These are phyloP conservation scores for Ispidina lecontei DNA, from an alignment of 2,797 vertebrate genomes.

Conservation along the genomic window DNA sequence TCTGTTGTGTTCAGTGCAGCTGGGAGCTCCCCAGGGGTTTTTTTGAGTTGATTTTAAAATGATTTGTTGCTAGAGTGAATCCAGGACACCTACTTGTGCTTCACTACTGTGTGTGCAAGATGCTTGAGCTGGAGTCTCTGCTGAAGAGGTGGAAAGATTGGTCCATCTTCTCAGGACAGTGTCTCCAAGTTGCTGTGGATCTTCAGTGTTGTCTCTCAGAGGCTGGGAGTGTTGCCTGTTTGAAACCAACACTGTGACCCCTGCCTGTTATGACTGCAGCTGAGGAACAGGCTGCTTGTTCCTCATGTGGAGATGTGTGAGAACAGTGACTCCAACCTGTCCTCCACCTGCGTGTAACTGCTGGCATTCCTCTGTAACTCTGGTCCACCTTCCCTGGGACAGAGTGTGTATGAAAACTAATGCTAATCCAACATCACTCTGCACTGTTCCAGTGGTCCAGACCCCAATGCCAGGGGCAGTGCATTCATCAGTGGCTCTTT, in stretches of 20 bases:
- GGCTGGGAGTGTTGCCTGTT: background rate
- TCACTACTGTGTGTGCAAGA: background rate
- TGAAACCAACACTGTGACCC: background rate
- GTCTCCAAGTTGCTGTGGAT: background rate
- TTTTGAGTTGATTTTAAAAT: conserved; percentile 2
- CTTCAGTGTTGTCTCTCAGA: fast-evolving
- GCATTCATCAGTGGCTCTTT: background rate
- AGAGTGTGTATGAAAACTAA: background rate
- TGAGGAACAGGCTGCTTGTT: background rate
- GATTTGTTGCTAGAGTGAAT: background rate
- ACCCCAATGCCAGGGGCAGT: fast-evolving
- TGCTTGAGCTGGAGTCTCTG: background rate
- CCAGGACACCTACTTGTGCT: background rate
- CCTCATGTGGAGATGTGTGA: fast-evolving
- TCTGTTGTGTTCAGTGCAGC: background rate
- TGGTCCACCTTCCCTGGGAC: background rate
- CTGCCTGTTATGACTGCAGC: background rate
- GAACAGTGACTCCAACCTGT: background rate
- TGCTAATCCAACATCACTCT: background rate
- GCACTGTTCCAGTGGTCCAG: background rate
- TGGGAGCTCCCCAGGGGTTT: background rate
- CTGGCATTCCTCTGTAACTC: background rate
- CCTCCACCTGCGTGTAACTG: fast-evolving
- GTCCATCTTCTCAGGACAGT: background rate
- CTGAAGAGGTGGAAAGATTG: background rate